Percentiles rank a stretch among this genome's conserved stretches.
phyloP scores from a whole-genome alignment of 2,113 vertebrate genomes.

The Heptranchias perlo region DNA sequence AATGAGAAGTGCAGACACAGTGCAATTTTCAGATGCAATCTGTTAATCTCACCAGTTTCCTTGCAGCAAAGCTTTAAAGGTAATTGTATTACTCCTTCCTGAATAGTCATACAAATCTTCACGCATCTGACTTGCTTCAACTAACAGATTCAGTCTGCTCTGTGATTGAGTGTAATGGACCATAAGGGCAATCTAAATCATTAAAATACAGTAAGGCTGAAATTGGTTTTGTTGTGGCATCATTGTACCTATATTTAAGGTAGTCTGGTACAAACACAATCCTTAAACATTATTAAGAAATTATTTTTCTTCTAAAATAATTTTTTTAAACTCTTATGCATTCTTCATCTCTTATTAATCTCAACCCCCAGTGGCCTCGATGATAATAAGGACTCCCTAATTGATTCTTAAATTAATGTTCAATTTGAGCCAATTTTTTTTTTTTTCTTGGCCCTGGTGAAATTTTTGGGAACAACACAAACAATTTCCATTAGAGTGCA shows the following conservation, averaged over 20 bases:
- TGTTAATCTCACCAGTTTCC: neutral
- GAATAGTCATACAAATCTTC: neutral
- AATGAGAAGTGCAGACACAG: neutral
- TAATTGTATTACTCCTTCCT: neutral
- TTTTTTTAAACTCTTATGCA: neutral
- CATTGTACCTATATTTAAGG: neutral
- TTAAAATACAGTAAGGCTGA: neutral
- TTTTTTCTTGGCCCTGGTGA: neutral
- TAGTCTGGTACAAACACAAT: neutral
- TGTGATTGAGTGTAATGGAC: slow-evolving; percentile 16
- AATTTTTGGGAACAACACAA: neutral
- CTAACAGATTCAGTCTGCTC: neutral
- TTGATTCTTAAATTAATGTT: neutral
- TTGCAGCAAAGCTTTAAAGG: neutral
- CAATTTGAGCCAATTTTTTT: neutral
- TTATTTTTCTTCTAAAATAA: neutral
- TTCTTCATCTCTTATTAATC: neutral
- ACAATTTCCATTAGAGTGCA: neutral
- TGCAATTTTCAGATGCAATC: neutral
- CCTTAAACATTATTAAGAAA: neutral
- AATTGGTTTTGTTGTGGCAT: neutral
- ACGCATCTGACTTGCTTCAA: neutral
- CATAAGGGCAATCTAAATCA: neutral
- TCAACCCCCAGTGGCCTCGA: neutral
- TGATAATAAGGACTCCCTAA: neutral